phyloP scores from a whole-genome alignment of 2,113 vertebrate species.

The Ariopsis seemanni region DNA sequence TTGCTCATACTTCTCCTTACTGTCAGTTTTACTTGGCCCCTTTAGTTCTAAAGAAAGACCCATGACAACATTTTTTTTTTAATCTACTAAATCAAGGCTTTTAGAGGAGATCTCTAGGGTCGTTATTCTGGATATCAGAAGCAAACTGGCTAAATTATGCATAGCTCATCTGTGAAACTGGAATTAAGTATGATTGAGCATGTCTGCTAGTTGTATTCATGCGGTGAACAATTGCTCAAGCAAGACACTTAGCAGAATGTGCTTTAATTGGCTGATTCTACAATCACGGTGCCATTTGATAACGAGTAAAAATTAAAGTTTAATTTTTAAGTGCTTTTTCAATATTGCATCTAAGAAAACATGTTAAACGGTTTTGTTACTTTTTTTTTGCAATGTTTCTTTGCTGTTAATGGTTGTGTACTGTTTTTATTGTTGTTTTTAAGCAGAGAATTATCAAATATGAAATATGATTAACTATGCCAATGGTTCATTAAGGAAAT shows the following conservation, averaged over 20 bases:
- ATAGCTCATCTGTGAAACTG: conserved; percentile 35
- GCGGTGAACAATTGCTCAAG: conserved; percentile 54
- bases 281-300: not conserved
- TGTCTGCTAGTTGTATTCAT: conserved; percentile 20
- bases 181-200: conserved; percentile 12
- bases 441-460: not conserved
- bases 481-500: not conserved
- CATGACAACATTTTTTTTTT: not conserved
- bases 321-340: not conserved
- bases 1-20: not conserved
- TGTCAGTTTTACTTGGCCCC: not conserved
- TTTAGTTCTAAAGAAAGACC: conserved; percentile 19
- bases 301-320: not conserved
- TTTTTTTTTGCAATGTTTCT: not conserved
- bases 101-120: not conserved
- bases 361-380: not conserved
- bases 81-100: conserved; percentile 4
- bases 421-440: no score
- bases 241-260: not conserved
- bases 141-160: conserved; percentile 22
- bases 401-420: not conserved
- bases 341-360: not conserved
- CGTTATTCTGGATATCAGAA: conserved; percentile 19
- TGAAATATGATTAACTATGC: not conserved
- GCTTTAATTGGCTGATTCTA: not conserved